These are phyloP conservation scores for Calidris pugnax DNA, from an alignment of 2,113 vertebrate genomes.

Conservation along the genomic window DNA sequence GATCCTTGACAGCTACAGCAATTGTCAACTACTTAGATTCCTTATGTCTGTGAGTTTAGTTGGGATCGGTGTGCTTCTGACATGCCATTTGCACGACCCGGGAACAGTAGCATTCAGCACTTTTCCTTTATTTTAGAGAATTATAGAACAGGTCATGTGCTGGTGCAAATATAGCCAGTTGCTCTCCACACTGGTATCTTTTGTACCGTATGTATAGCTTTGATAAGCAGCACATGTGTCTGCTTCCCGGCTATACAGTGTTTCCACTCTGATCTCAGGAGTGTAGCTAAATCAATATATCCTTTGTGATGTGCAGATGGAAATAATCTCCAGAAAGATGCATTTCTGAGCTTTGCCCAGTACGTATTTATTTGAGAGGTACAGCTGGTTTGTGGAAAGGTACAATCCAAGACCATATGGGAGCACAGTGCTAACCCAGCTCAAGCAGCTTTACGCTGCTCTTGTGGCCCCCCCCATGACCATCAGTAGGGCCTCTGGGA, in stretches of 20 bases:
- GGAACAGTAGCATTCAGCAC: constrained; percentile 1
- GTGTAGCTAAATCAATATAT: constrained; percentile 59
- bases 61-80: not conserved
- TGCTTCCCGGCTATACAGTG: constrained; percentile 15
- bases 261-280: constrained; percentile 67
- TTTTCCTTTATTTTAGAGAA: constrained; percentile 51
- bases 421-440: not conserved
- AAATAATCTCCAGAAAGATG: constrained; percentile 66
- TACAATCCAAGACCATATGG: constrained; percentile 40
- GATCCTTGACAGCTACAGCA: not conserved
- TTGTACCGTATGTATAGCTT: constrained; percentile 23
- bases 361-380: constrained; percentile 48
- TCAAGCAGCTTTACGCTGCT: not conserved
- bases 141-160: not conserved
- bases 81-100: not conserved
- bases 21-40: not conserved
- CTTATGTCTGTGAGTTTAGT: not conserved
- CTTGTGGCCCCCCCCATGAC: not conserved
- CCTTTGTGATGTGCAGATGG: constrained; percentile 67
- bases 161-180: constrained; percentile 24
- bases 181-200: constrained; percentile 9
- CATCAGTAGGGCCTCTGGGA: not conserved
- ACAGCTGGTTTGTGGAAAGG: constrained; percentile 54
- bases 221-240: constrained; percentile 63
- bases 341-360: constrained; percentile 52